These are phyloP conservation scores for Montipora sp. DNA, from an alignment of 64 coral and sea anemone species.

Conservation along the genomic window DNA sequence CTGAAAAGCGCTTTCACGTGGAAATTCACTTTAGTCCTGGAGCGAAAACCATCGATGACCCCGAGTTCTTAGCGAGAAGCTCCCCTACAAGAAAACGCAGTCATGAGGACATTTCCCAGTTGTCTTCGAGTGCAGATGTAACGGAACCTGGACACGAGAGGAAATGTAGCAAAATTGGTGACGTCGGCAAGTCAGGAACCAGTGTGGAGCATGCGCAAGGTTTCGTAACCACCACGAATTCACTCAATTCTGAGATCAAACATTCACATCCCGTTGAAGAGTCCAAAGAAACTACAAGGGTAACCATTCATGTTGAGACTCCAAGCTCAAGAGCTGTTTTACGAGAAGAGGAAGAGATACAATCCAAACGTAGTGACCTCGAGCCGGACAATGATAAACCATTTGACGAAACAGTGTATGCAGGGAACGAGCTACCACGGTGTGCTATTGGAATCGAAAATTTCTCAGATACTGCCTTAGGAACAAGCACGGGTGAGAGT, in stretches of 20 bases:
- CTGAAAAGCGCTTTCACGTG: slow-evolving; percentile 91
- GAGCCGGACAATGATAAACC: slow-evolving; percentile 44
- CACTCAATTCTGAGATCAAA: neutral
- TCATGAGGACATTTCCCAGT: neutral
- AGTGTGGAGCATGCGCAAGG: neutral
- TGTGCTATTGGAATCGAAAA: slow-evolving; percentile 66
- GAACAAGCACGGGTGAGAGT: slow-evolving; percentile 15
- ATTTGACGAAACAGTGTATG: slow-evolving; percentile 29
- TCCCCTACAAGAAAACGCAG: slow-evolving; percentile 38
- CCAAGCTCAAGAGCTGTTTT: neutral
- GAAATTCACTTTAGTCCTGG: slow-evolving; percentile 96
- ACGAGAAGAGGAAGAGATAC: neutral
- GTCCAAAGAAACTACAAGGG: neutral
- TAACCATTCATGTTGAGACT: neutral
- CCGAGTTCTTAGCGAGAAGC: slow-evolving; percentile 50
- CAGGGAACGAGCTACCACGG: slow-evolving; percentile 53
- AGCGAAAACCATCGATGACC: slow-evolving; percentile 75
- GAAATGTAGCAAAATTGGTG: neutral
- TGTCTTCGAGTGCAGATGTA: neutral
- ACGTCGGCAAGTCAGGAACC: neutral
- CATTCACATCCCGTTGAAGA: neutral
- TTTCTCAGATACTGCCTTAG: slow-evolving; percentile 30
- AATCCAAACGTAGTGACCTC: neutral
- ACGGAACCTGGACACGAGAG: neutral
- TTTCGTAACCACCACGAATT: too few relatives aligned